A percentile compares a stretch with the other conserved stretches of the same genome.
phyloP scores from a whole-genome alignment of 1,140 invertebrate species.

The Penaeus indicus region DNA sequence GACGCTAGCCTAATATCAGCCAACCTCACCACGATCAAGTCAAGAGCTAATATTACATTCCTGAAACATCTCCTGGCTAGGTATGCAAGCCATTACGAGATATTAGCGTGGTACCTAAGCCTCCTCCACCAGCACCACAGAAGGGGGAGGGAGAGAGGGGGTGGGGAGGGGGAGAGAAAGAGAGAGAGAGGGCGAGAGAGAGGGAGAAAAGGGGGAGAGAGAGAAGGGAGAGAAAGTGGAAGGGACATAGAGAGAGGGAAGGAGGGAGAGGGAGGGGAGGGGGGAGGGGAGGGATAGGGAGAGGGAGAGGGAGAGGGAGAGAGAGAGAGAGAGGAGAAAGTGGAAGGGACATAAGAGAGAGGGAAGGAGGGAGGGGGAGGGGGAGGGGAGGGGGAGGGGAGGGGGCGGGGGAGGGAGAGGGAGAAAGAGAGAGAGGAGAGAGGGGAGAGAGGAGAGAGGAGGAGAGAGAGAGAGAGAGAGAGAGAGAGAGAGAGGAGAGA shows the following conservation, averaged over 20 bases:
- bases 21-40: constrained; percentile 43
- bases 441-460: no score
- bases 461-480: no score
- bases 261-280: neutral
- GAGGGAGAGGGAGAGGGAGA: neutral
- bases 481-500: no score
- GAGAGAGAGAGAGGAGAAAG: neutral
- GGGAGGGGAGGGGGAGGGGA: no score
- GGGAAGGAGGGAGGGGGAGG: no score
- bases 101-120: constrained; percentile 58
- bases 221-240: neutral
- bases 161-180: neutral
- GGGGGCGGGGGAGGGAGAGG: no score
- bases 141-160: neutral
- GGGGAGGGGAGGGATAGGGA: neutral
- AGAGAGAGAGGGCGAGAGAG: neutral
- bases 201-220: neutral
- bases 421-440: no score
- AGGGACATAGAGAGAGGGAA: neutral
- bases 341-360: neutral
- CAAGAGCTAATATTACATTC: constrained; percentile 60
- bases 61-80: constrained; percentile 58
- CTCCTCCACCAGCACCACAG: neutral
- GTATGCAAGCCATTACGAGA: constrained; percentile 59
- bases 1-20: constrained; percentile 57